These are phyloP conservation scores for Syrmaticus mikado DNA, from an alignment of 2,113 vertebrate species.

Conservation along the genomic window DNA sequence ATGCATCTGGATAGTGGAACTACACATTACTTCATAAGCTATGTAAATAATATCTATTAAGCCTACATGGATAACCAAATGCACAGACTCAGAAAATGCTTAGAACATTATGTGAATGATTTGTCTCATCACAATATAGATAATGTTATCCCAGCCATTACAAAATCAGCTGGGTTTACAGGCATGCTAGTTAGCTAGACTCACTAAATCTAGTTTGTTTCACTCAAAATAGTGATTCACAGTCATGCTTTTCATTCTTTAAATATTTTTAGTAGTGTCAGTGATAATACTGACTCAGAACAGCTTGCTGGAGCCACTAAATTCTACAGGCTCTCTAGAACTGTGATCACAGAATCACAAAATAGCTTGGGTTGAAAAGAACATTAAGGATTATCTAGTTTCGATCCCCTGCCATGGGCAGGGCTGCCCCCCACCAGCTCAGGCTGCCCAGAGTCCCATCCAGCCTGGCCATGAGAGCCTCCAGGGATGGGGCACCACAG, in stretches of 20 bases:
- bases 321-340: not conserved
- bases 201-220: slow-evolving; percentile 12
- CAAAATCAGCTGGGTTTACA: not conserved
- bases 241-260: slow-evolving; percentile 13
- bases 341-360: not conserved
- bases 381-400: not conserved
- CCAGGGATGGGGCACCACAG: not conserved
- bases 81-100: not conserved
- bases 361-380: not conserved
- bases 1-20: not conserved
- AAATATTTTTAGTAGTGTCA: slow-evolving; percentile 31
- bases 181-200: not conserved
- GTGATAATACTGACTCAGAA: slow-evolving; percentile 33
- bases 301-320: not conserved
- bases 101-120: not conserved
- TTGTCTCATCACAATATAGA: not conserved
- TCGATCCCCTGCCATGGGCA: not conserved
- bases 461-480: not conserved
- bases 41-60: not conserved
- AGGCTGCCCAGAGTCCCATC: too few relatives aligned
- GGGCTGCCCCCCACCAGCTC: not conserved
- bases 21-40: not conserved
- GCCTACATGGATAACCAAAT: not conserved
- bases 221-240: slow-evolving; percentile 45
- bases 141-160: not conserved